Evolutionary conservation across 2,888 invertebrate genomes (phyloP).

Genomic region (Metalampra italica): DNA sequence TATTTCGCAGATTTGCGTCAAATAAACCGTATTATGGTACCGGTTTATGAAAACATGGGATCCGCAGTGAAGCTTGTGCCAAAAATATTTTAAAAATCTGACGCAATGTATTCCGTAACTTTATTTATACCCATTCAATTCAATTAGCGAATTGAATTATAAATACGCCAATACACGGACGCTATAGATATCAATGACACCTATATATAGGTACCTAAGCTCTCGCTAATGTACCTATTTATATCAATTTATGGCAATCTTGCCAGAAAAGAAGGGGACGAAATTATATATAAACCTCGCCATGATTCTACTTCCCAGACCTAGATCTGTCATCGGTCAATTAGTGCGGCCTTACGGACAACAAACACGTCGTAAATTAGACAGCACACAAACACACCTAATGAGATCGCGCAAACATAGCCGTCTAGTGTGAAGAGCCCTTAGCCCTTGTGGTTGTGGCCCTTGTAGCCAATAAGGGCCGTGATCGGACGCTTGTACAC

Average conservation of each 20-base stretch:
- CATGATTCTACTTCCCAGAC: constrained; percentile 18
- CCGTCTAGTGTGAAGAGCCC: constrained; percentile 42
- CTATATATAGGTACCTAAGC: too few species aligned
- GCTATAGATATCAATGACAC: too few species aligned
- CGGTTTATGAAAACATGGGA: constrained; percentile 14
- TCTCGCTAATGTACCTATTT: background rate
- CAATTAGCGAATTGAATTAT: background rate
- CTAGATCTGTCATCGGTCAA: constrained; percentile 54
- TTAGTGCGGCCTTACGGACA: constrained; percentile 50
- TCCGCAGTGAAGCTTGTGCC: constrained; percentile 38
- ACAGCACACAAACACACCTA: constrained; percentile 64
- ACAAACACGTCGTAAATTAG: constrained; percentile 74
- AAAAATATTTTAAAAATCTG: constrained; percentile 36
- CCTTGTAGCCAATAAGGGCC: constrained; percentile 68
- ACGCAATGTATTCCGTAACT: constrained; percentile 17
- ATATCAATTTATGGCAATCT: background rate
- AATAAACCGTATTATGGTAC: constrained; percentile 43
- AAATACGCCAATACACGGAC: too few species aligned
- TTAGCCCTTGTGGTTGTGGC: constrained; percentile 37
- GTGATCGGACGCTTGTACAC: constrained; percentile 25
- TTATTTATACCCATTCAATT: background rate
- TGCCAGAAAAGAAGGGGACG: background rate
- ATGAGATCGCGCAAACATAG: constrained; percentile 65
- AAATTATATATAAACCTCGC: background rate
- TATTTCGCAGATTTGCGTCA: constrained; percentile 40